Evolutionary conservation across 2,797 vertebrate species (phyloP).

Genomic region (Trichosurus vulpecula): DNA sequence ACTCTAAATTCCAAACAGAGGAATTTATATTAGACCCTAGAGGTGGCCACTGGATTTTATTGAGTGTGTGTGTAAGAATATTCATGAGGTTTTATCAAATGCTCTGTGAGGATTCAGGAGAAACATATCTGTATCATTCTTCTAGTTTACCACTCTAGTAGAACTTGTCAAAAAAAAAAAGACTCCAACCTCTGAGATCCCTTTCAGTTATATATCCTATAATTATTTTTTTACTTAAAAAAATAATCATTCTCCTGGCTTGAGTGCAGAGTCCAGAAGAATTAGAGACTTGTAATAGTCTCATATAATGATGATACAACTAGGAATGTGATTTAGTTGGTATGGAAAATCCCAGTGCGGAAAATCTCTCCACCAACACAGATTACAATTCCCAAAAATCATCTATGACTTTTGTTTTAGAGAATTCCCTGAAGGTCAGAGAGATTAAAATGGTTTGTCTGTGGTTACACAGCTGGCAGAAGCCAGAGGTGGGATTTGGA

Average conservation of each 20-base stretch:
- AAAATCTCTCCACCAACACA: background rate
- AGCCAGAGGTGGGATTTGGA: background rate
- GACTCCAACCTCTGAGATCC: background rate
- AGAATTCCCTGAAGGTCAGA: background rate
- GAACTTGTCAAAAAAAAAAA: background rate
- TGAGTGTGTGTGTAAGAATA: background rate
- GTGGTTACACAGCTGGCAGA: background rate
- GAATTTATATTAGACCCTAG: background rate
- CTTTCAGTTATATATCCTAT: background rate
- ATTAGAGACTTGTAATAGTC: background rate
- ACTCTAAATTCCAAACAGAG: background rate
- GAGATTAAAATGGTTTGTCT: background rate
- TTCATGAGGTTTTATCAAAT: background rate
- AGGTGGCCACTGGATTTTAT: background rate
- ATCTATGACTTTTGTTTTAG: background rate
- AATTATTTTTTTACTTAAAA: slow-evolving; percentile 36
- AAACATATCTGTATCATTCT: background rate
- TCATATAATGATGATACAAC: background rate
- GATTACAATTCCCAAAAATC: background rate
- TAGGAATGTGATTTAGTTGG: background rate
- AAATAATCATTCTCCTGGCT: background rate
- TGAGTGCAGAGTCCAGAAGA: background rate
- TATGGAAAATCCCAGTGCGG: background rate
- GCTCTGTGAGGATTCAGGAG: background rate
- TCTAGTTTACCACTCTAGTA: background rate